phyloP scores from a whole-genome alignment of 2,797 vertebrate species.

The Hozukius guyotensis region DNA sequence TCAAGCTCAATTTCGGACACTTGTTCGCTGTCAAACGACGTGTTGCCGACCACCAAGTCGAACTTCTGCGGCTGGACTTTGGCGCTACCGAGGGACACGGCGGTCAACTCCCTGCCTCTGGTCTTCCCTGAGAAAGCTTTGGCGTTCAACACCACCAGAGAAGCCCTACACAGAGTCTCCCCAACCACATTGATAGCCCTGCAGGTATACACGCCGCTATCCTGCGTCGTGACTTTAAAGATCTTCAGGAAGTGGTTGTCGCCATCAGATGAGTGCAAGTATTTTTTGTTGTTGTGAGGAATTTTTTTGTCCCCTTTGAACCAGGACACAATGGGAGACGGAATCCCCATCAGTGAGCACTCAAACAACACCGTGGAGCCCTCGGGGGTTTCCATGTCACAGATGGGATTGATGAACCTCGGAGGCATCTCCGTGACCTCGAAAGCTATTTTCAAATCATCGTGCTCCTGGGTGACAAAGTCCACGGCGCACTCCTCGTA shows the following conservation, averaged over 20 bases:
- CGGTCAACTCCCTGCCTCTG: slow-evolving; percentile 79
- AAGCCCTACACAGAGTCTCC: slow-evolving; percentile 90
- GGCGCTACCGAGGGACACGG: slow-evolving; percentile 75
- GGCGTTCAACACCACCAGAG: slow-evolving; percentile 82
- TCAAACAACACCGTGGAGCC: slow-evolving; percentile 91
- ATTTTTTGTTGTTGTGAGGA: slow-evolving; percentile 85
- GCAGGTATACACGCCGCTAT: slow-evolving; percentile 91
- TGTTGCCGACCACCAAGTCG: slow-evolving; percentile 86
- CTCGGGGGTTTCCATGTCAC: slow-evolving; percentile 88
- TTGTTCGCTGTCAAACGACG: slow-evolving; percentile 82
- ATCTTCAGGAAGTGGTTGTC: slow-evolving; percentile 92
- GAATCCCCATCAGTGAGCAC: slow-evolving; percentile 93
- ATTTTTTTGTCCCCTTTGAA: slow-evolving; percentile 89
- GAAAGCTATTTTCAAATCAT: slow-evolving; percentile 94
- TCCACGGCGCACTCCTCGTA: slow-evolving; percentile 87
- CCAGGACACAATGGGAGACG: slow-evolving; percentile 92
- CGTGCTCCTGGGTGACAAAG: slow-evolving; percentile 83
- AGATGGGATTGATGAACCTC: slow-evolving; percentile 91
- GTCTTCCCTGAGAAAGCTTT: slow-evolving; percentile 75
- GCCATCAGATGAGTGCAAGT: slow-evolving; percentile 86
- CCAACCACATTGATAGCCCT: slow-evolving; percentile 90
- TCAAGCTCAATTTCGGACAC: slow-evolving; percentile 90
- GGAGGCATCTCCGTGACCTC: slow-evolving; percentile 98
- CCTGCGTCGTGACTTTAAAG: slow-evolving; percentile 81
- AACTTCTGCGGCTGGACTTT: slow-evolving; percentile 81